Conservation (phyloP, 2,113 vertebrate species). For the Mesocricetus auratus region DNA sequence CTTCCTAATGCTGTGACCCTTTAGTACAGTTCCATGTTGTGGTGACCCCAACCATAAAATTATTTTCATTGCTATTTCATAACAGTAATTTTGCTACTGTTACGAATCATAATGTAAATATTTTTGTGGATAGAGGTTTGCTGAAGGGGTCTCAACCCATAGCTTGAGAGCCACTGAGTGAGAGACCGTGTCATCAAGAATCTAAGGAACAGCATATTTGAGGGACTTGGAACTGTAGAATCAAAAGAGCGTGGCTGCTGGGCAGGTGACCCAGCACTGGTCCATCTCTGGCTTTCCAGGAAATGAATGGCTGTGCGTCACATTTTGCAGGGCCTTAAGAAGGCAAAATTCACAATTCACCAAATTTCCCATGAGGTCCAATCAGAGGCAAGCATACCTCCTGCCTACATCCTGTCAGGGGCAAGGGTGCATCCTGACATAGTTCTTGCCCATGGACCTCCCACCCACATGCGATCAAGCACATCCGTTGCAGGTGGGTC, state of each 20-base stretch:
- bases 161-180: not conserved
- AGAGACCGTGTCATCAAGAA: not conserved
- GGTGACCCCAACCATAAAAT: not conserved
- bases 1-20: not conserved
- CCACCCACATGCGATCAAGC: not conserved
- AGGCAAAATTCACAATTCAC: not conserved
- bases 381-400: not conserved
- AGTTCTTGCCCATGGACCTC: not conserved
- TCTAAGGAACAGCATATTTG: not conserved
- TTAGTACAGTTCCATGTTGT: not conserved
- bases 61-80: not conserved
- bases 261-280: no score
- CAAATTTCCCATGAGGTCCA: not conserved
- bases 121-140: not conserved
- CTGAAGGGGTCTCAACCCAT: not conserved
- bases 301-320: not conserved
- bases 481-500: not conserved
- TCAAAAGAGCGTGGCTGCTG: no score
- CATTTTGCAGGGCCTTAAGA: not conserved
- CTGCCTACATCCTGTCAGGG: no score
- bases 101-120: not conserved
- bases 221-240: not conserved
- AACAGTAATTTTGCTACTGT: not conserved
- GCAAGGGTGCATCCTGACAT: not conserved
- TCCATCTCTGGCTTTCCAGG: not conserved